phyloP scores from a whole-genome alignment of 1,140 invertebrate genomes.

The Drosophila parabipectinata region DNA sequence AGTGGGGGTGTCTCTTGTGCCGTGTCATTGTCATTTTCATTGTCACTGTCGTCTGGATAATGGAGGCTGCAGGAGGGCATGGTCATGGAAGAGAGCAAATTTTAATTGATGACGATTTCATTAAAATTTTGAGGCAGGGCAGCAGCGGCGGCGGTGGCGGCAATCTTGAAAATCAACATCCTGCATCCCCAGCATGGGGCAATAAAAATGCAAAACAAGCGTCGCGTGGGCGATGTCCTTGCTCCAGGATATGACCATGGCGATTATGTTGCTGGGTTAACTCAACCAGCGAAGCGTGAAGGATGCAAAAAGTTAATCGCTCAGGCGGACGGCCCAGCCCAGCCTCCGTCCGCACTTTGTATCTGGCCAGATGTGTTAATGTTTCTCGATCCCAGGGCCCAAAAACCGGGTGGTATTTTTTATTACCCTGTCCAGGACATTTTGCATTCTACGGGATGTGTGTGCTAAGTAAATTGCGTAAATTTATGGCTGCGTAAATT shows the following conservation, averaged over 20 bases:
- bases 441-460: constrained; percentile 39
- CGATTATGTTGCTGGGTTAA: constrained; percentile 31
- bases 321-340: constrained; percentile 61
- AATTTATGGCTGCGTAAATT: constrained; percentile 83
- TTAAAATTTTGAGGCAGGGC: constrained; percentile 58
- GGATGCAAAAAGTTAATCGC: constrained; percentile 83
- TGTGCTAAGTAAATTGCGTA: constrained; percentile 82
- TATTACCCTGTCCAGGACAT: constrained; percentile 58
- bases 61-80: constrained; percentile 21
- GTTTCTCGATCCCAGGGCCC: constrained; percentile 29
- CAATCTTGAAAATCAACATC: constrained; percentile 62
- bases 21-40: constrained; percentile 54
- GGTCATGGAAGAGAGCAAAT: constrained; percentile 65
- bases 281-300: constrained; percentile 59
- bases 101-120: constrained; percentile 83
- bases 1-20: constrained; percentile 39
- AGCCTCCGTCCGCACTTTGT: constrained; percentile 40
- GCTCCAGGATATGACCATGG: constrained; percentile 14
- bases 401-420: constrained; percentile 66
- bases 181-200: constrained; percentile 44
- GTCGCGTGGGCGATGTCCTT: constrained; percentile 44
- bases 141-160: constrained; percentile 7
- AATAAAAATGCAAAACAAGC: constrained; percentile 73
- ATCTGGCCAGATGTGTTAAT: constrained; percentile 82
- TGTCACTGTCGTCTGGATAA: constrained; percentile 38